Percentiles rank a stretch among this genome's conserved stretches.
These are phyloP conservation scores for Perizoma affinitatum DNA, from an alignment of 2,888 invertebrate species.

Conservation along the genomic window DNA sequence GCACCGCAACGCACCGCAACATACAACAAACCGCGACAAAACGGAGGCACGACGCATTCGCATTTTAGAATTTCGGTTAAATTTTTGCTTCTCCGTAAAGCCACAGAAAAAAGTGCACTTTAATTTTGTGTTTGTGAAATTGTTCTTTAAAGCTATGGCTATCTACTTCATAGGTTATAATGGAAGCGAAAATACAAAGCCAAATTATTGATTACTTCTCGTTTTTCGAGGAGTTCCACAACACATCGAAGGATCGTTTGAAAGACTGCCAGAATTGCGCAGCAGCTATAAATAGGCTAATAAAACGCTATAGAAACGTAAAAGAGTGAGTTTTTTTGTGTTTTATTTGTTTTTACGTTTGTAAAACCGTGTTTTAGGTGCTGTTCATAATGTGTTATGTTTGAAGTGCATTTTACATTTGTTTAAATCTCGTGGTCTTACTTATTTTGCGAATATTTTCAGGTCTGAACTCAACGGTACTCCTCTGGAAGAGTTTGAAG, in stretches of 20 bases:
- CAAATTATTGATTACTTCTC: slow-evolving; percentile 81
- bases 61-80: neutral
- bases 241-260: slow-evolving; percentile 74
- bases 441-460: slow-evolving; percentile 40
- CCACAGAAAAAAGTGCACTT: neutral
- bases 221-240: slow-evolving; percentile 76
- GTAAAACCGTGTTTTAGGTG: slow-evolving; percentile 11
- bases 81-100: neutral
- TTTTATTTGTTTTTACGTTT: slow-evolving; percentile 37
- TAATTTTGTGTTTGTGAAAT: neutral
- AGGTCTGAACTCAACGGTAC: slow-evolving; percentile 74
- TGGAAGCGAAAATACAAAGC: slow-evolving; percentile 80
- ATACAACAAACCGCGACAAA: too few species aligned
- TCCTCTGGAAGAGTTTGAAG: slow-evolving; percentile 71
- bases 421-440: slow-evolving; percentile 12
- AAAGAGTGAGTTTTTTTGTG: slow-evolving; percentile 69
- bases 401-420: neutral
- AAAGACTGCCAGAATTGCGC: slow-evolving; percentile 79
- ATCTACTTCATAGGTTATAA: slow-evolving; percentile 49
- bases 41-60: too few species aligned
- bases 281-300: slow-evolving; percentile 78
- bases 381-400: too few species aligned
- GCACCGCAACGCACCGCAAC: too few species aligned
- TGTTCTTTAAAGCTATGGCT: slow-evolving; percentile 19
- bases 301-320: slow-evolving; percentile 78